Conservation (phyloP, 2,797 vertebrate genomes). For the Sebastes glaucus region DNA sequence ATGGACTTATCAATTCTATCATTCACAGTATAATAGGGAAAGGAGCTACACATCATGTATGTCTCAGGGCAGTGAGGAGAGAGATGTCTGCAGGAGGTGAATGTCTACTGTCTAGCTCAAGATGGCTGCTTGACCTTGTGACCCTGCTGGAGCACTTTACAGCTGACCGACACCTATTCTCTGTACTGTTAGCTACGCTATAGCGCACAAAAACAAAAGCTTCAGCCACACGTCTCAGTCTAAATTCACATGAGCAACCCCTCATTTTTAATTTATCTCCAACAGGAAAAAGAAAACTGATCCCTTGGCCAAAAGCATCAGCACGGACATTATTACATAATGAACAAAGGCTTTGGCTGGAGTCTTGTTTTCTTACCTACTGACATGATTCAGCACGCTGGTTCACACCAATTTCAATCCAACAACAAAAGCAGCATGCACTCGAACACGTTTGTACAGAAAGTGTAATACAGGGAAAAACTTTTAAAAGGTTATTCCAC, state of each 20-base stretch:
- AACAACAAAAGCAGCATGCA: background rate
- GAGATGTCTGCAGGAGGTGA: background rate
- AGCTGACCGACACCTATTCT: background rate
- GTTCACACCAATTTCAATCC: slow-evolving; percentile 11
- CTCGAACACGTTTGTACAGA: background rate
- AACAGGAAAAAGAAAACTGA: slow-evolving; percentile 12
- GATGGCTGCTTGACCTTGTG: slow-evolving; percentile 16
- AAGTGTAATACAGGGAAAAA: background rate
- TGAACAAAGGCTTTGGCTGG: slow-evolving; percentile 18
- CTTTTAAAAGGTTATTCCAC: background rate
- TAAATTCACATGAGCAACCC: slow-evolving; percentile 24
- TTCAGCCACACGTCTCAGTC: background rate
- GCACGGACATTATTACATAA: slow-evolving; percentile 45
- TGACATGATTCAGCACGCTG: slow-evolving; percentile 41
- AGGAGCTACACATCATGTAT: background rate
- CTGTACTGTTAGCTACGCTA: background rate
- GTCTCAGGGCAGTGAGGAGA: background rate
- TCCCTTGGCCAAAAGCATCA: slow-evolving; percentile 15
- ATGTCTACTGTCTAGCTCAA: background rate
- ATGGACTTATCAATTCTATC: background rate
- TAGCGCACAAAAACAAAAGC: background rate
- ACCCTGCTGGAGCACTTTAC: slow-evolving; percentile 7
- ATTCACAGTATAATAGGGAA: background rate
- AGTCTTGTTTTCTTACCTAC: slow-evolving; percentile 43
- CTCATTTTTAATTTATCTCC: slow-evolving; percentile 46